Conservation (phyloP, 2,888 invertebrate species). For the Lepidochrysops patricia region DNA sequence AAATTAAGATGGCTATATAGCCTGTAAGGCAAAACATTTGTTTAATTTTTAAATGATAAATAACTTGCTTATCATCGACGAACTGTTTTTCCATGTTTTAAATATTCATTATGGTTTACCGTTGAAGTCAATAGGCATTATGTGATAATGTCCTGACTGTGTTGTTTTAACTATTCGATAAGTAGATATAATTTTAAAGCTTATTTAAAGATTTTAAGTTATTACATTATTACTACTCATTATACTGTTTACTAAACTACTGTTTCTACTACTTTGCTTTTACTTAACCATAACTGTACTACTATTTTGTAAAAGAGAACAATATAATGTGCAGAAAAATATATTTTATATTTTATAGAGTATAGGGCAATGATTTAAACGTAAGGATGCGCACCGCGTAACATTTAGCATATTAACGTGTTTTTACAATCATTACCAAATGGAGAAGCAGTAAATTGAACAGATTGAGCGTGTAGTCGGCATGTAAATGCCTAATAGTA, state of each 20-base stretch:
- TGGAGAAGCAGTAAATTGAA: background rate
- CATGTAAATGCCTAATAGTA: constrained; percentile 2
- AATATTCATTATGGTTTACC: background rate
- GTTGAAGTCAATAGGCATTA: background rate
- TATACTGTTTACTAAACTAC: too few relatives aligned
- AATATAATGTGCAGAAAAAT: too few relatives aligned
- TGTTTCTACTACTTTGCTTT: too few relatives aligned
- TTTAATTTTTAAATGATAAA: background rate
- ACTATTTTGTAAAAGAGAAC: too few relatives aligned
- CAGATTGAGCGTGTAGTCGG: background rate
- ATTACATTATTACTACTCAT: too few relatives aligned
- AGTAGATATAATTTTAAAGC: background rate
- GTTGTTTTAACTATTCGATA: background rate
- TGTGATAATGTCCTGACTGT: background rate
- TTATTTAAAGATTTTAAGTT: too few relatives aligned
- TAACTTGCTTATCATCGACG: background rate
- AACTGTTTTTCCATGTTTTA: background rate
- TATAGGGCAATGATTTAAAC: background rate
- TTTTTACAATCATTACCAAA: background rate
- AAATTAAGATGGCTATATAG: background rate
- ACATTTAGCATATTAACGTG: background rate
- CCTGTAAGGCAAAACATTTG: background rate
- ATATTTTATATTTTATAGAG: too few relatives aligned
- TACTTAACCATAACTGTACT: too few relatives aligned
- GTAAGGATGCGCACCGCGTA: background rate